Percentiles rank a stretch among this genome's conserved stretches.
Evolutionary conservation across 2,113 vertebrate species (phyloP).

Genomic region (Equus quagga): DNA sequence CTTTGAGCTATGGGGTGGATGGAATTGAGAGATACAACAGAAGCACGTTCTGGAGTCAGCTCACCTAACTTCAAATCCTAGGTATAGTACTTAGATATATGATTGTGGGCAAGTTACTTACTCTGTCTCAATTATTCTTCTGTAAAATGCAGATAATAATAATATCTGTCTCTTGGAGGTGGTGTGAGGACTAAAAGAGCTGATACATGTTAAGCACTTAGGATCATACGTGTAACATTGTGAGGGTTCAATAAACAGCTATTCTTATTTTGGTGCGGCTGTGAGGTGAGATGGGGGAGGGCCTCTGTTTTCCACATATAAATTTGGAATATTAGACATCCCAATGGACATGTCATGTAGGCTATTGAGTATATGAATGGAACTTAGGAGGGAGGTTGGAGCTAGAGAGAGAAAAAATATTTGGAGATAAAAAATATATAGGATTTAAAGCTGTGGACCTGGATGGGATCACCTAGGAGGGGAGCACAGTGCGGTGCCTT

Average conservation of each 20-base stretch:
- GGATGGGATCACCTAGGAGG: not conserved
- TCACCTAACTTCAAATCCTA: not conserved
- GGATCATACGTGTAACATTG: not conserved
- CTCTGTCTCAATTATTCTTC: not conserved
- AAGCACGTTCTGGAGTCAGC: not conserved
- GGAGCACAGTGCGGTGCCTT: not conserved
- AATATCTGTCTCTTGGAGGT: not conserved
- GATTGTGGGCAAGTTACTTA: not conserved
- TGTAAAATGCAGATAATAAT: not conserved
- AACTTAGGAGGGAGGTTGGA: not conserved
- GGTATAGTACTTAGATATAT: not conserved
- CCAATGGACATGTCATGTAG: not conserved
- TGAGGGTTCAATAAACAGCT: not conserved
- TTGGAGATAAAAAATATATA: not conserved
- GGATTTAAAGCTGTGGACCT: not conserved
- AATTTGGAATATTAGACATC: conserved; percentile 7
- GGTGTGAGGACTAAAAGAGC: not conserved
- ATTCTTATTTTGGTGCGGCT: not conserved
- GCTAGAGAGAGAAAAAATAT: not conserved
- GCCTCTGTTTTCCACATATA: not conserved
- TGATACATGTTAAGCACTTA: not conserved
- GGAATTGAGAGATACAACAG: not conserved
- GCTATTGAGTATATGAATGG: not conserved
- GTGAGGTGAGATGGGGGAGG: not conserved
- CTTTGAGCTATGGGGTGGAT: not conserved